Percentiles rank a stretch among this genome's conserved stretches.
These are phyloP conservation scores for Malaclemys terrapin DNA, from an alignment of 2,113 vertebrate genomes.

Conservation along the genomic window DNA sequence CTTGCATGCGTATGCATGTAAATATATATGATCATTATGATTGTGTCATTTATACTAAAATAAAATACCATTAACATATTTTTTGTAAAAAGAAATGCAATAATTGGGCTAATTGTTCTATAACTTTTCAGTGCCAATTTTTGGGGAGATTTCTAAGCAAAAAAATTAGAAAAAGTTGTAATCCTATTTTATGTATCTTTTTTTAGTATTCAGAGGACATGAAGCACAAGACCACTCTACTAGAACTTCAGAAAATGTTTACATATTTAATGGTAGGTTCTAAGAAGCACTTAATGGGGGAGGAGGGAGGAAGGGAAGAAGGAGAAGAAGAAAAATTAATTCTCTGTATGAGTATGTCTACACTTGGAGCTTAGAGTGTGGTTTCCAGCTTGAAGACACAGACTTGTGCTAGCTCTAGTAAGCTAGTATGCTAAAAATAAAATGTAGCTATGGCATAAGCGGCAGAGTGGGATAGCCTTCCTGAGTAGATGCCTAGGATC, in stretches of 20 bases:
- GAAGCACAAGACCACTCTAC: constrained; percentile 98
- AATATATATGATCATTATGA: not conserved
- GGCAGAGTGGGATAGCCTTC: not conserved
- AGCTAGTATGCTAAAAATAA: not conserved
- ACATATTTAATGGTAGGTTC: constrained; percentile 96
- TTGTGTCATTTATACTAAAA: not conserved
- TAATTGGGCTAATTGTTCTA: not conserved
- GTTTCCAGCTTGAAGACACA: not conserved
- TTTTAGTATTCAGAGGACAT: constrained; percentile 96
- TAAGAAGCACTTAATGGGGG: not conserved
- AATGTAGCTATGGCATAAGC: not conserved
- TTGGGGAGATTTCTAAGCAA: not conserved
- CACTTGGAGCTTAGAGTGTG: not conserved
- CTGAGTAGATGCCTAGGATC: not conserved
- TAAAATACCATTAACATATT: not conserved
- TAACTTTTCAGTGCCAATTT: not conserved
- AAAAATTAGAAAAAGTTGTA: not conserved
- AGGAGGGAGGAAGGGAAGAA: rapidly evolving
- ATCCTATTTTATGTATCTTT: constrained; percentile 22
- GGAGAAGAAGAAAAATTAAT: not conserved
- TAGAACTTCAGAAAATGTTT: constrained; percentile 99
- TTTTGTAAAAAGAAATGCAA: not conserved
- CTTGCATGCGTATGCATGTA: not conserved
- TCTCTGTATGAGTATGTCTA: not conserved
- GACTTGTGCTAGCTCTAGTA: no score